These are phyloP conservation scores for Drosophila subsilvestris DNA, from an alignment of 2,888 invertebrate genomes.

Conservation along the genomic window DNA sequence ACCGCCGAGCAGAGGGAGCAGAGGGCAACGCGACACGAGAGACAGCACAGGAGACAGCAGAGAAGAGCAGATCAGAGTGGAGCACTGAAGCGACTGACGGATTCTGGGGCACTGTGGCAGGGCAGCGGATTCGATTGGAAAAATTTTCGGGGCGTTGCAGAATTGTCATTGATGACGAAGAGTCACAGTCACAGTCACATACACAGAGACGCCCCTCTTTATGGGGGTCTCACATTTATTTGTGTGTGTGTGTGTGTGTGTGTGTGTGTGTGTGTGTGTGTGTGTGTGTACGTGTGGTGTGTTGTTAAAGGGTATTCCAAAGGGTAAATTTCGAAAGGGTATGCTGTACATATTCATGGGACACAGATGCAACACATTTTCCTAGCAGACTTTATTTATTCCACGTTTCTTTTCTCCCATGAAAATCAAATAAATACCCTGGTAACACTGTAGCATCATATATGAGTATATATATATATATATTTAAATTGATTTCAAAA, in stretches of 20 bases:
- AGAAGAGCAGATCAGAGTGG: constrained; percentile 22
- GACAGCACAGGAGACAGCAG: neutral
- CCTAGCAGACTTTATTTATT: too few relatives aligned
- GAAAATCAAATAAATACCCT: too few relatives aligned
- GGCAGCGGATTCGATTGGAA: constrained; percentile 36
- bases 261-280: constrained; percentile 3
- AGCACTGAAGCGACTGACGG: constrained; percentile 36
- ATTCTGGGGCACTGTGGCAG: constrained; percentile 53
- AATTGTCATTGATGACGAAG: constrained; percentile 25
- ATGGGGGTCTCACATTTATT: constrained; percentile 15
- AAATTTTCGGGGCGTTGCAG: constrained; percentile 73
- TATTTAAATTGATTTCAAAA: too few relatives aligned
- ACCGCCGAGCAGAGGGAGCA: constrained; percentile 3
- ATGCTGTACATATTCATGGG: neutral
- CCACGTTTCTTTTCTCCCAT: too few relatives aligned
- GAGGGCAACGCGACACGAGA: neutral
- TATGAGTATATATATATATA: too few relatives aligned
- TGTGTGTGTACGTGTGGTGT: too few relatives aligned
- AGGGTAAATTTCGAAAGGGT: neutral
- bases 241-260: constrained; percentile 23
- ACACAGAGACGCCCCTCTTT: constrained; percentile 62
- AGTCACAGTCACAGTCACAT: constrained; percentile 38
- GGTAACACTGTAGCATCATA: too few relatives aligned
- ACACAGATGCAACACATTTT: too few relatives aligned
- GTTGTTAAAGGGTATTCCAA: neutral